Conservation (phyloP, 2,797 vertebrate genomes). For the Darevskia mixta region DNA sequence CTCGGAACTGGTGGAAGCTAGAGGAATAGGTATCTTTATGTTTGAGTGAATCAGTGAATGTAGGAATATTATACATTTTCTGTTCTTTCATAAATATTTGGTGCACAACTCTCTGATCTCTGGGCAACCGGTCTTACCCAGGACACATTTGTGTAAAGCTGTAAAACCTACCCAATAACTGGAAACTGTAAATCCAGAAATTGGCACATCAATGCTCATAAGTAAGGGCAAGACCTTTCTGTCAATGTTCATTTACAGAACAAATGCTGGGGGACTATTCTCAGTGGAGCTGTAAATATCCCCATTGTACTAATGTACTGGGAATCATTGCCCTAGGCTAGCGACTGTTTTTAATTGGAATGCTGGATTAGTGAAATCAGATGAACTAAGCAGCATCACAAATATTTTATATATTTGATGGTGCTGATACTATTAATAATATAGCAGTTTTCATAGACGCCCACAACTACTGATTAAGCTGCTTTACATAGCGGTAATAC, state of each 20-base stretch:
- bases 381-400: slow-evolving; percentile 30
- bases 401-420: slow-evolving; percentile 8
- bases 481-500: not conserved
- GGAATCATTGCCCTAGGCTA: slow-evolving; percentile 40
- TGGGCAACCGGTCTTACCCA: slow-evolving; percentile 2
- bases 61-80: not conserved
- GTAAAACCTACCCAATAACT: slow-evolving; percentile 48
- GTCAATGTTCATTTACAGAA: slow-evolving; percentile 66
- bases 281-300: slow-evolving; percentile 55
- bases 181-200: slow-evolving; percentile 59
- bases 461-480: not conserved
- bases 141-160: slow-evolving; percentile 27
- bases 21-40: not conserved
- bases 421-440: not conserved
- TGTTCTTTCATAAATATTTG: not conserved
- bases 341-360: slow-evolving; percentile 48
- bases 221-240: slow-evolving; percentile 73
- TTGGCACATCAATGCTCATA: slow-evolving; percentile 68
- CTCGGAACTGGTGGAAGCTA: not conserved
- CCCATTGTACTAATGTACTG: slow-evolving; percentile 60
- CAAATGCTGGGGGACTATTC: slow-evolving; percentile 44
- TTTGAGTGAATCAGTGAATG: slow-evolving; percentile 12
- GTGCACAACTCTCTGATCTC: not conserved
- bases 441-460: not conserved
- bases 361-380: slow-evolving; percentile 39